Evolutionary conservation across 1,140 invertebrate species (phyloP), one percentile per base, ranked within the genome.

Genomic region (Hyphantria cunea): DNA sequence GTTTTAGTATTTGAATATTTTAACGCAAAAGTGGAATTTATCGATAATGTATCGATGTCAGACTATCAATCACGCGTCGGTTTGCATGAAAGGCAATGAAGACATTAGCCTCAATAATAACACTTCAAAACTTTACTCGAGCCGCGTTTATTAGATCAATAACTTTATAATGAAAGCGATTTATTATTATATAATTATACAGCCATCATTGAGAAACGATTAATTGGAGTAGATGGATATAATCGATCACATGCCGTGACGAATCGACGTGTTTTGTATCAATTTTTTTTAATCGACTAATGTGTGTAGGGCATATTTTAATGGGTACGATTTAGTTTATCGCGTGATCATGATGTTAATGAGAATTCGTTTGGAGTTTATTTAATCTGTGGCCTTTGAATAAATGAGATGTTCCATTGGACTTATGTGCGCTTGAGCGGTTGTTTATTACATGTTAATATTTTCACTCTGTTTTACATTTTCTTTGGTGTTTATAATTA

Each of bases 181-280:
- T 76, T 74, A 73, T 76, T 74, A 77, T 73, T 74, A 68, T 69
- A 70, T 80, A 80, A 80, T 80, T 80, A 76, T 78, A 74, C 64
- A 68, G 52, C 48, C 50, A 74, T 80, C 69, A 67, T 71, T 63
- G 64, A 59, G 63, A 41, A 63, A 65, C 71, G 66, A 72, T 80
- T 76, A 78, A 78, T 78, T 76, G 72, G 74, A 77, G 74, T 73
- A 67, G 62, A 55, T 47, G 60, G 41, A 44, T 51, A 59, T 68
- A 74, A 76, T 74, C 70, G 72, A 69, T 74, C 66, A 66, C 64
- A 59, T 45, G 56, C 45, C 62, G 66, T 67, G 74, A 77, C 72
- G 69, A 77, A 77, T 72, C 49, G 60, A 54, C 53, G 52, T 49
- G 59, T 67, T 62, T 64, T 41, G 47, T 47, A 58, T 67, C 56